A percentile compares a stretch with the other conserved stretches of the same genome.
Conservation (phyloP, 1,140 invertebrate genomes). For the Dinoponera quadriceps region DNA sequence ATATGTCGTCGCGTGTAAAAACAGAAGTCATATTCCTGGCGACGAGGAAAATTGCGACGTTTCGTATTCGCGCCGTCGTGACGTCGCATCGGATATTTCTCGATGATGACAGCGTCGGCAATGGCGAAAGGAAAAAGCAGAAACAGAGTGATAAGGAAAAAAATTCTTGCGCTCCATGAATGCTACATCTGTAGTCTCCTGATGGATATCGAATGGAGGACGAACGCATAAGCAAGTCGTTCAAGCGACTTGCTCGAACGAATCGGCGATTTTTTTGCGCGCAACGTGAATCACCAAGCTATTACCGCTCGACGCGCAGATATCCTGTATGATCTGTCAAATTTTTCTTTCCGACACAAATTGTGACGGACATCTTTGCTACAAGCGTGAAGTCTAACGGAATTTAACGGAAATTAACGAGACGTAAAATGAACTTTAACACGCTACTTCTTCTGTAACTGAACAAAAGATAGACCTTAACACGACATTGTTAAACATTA, state of each 20-base stretch:
- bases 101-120: conserved; percentile 58
- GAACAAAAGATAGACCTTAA: no score
- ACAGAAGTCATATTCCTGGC: conserved; percentile 31
- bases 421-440: no score
- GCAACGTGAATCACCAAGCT: neutral
- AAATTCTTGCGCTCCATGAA: conserved; percentile 55
- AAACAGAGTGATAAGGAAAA: conserved; percentile 48
- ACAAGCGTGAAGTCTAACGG: neutral
- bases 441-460: no score
- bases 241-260: conserved; percentile 34
- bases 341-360: conserved; percentile 6
- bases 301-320: conserved; percentile 43
- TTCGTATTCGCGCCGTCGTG: conserved; percentile 52
- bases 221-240: conserved; percentile 27
- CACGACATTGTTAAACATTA: no score
- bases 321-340: conserved; percentile 15
- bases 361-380: neutral
- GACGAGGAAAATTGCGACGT: conserved; percentile 49
- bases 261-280: conserved; percentile 38
- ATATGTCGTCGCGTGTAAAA: conserved; percentile 19
- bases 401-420: no score
- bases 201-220: conserved; percentile 56
- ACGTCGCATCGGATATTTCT: conserved; percentile 54
- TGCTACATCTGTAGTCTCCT: conserved; percentile 50
- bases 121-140: conserved; percentile 8